phyloP scores from a whole-genome alignment of 2,113 vertebrate species.

The Ailurus styani region DNA sequence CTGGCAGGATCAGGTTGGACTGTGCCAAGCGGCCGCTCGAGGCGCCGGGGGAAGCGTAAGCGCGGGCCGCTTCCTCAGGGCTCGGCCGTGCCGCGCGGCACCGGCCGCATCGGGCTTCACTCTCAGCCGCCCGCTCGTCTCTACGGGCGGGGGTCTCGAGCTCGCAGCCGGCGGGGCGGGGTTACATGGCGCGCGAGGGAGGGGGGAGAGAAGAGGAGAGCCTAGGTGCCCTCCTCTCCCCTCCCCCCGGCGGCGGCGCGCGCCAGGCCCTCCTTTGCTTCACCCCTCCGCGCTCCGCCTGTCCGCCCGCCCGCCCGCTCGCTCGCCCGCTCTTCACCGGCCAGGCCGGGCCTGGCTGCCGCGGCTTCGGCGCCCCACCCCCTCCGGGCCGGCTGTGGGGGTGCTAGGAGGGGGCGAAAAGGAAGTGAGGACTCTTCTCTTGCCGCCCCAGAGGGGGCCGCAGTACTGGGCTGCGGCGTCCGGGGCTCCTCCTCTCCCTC shows the following conservation, averaged over 20 bases:
- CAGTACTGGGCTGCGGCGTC: slow-evolving; percentile 8
- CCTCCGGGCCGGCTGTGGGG: not conserved
- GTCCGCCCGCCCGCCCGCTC: slow-evolving; percentile 3
- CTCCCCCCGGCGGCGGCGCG: slow-evolving; percentile 48
- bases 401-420: slow-evolving; percentile 51
- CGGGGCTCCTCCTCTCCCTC: slow-evolving; percentile 64
- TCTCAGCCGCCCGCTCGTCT: slow-evolving; percentile 9
- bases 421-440: not conserved
- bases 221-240: slow-evolving; percentile 68
- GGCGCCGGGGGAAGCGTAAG: slow-evolving; percentile 19
- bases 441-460: slow-evolving; percentile 23
- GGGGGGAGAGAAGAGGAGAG: slow-evolving; percentile 62
- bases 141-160: slow-evolving; percentile 43
- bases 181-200: slow-evolving; percentile 47
- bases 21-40: not conserved
- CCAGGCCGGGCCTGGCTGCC: not conserved
- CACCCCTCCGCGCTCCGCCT: slow-evolving; percentile 25
- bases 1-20: slow-evolving; percentile 6
- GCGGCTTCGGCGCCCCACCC: slow-evolving; percentile 59
- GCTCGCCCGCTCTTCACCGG: not conserved
- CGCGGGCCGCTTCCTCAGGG: slow-evolving; percentile 45
- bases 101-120: slow-evolving; percentile 40
- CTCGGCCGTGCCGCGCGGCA: not conserved
- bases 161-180: slow-evolving; percentile 49
- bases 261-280: slow-evolving; percentile 44